A percentile compares a stretch with the other conserved stretches of the same genome.
These are phyloP conservation scores for Drosophila jambulina DNA, from an alignment of 1,140 invertebrate genomes.

Conservation along the genomic window DNA sequence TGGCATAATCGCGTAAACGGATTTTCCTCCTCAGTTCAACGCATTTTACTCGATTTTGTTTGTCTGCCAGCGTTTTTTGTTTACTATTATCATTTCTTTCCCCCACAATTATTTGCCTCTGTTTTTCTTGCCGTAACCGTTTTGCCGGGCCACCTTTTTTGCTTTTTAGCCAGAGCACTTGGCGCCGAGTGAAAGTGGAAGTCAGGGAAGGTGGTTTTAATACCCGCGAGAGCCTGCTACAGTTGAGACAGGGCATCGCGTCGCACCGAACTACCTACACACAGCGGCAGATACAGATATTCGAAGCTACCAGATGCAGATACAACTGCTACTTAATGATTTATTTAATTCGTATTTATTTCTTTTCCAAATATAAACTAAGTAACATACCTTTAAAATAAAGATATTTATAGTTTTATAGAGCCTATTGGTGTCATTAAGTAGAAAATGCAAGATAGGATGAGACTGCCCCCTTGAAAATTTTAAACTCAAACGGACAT, in stretches of 20 bases:
- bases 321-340: not conserved
- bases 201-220: slow-evolving; percentile 61
- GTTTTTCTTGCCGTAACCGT: slow-evolving; percentile 49
- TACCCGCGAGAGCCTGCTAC: slow-evolving; percentile 55
- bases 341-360: not conserved
- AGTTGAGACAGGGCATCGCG: slow-evolving; percentile 34
- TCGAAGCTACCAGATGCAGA: slow-evolving; percentile 11
- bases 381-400: not conserved
- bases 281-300: not conserved
- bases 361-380: fast-evolving
- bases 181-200: slow-evolving; percentile 73
- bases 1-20: slow-evolving; percentile 51
- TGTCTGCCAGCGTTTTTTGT: slow-evolving; percentile 50
- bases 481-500: not conserved
- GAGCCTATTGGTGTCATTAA: not conserved
- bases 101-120: slow-evolving; percentile 39
- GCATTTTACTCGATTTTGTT: slow-evolving; percentile 71
- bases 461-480: not conserved
- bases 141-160: slow-evolving; percentile 28
- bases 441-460: no score
- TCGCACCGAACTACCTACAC: slow-evolving; percentile 15
- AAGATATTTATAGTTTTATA: not conserved
- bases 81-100: slow-evolving; percentile 52
- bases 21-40: slow-evolving; percentile 51
- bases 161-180: slow-evolving; percentile 47